Evolutionary conservation across 2,888 invertebrate genomes (phyloP).

Genomic region (Flexamia atlantica): DNA sequence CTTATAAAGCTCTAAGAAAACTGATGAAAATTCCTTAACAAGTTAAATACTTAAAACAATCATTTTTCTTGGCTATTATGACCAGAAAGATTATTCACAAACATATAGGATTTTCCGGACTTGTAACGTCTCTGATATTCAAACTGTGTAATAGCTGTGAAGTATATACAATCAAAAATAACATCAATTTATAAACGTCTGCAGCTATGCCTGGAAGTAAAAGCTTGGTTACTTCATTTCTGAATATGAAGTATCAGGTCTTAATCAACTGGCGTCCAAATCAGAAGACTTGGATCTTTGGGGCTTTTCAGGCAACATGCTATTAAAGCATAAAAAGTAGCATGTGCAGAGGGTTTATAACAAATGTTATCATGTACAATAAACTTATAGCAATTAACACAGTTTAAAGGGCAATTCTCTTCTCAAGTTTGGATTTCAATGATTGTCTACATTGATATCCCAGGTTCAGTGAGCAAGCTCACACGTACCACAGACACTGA

Average conservation of each 20-base stretch:
- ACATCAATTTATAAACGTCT: constrained; percentile 9
- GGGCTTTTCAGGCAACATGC: constrained; percentile 11
- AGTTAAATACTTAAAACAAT: too few species aligned
- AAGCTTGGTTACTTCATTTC: background rate
- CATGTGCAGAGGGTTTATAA: background rate
- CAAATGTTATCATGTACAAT: background rate
- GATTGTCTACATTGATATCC: constrained; percentile 9
- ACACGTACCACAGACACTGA: constrained; percentile 62
- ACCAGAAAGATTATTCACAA: too few species aligned
- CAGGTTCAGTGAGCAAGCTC: constrained; percentile 60
- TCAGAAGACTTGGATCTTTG: background rate
- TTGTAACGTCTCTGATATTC: background rate
- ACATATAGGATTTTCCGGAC: too few species aligned
- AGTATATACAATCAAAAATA: background rate
- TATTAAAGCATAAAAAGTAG: background rate
- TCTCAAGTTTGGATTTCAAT: constrained; percentile 36
- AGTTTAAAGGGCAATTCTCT: constrained; percentile 20
- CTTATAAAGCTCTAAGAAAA: too few species aligned
- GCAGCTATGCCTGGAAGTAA: constrained; percentile 20
- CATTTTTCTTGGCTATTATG: too few species aligned
- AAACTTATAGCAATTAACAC: background rate
- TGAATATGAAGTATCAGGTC: background rate
- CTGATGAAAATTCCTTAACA: too few species aligned
- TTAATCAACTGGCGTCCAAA: background rate
- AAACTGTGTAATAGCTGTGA: background rate